phyloP scores from a whole-genome alignment of 2,888 invertebrate genomes.

The Nymphalis urticae region DNA sequence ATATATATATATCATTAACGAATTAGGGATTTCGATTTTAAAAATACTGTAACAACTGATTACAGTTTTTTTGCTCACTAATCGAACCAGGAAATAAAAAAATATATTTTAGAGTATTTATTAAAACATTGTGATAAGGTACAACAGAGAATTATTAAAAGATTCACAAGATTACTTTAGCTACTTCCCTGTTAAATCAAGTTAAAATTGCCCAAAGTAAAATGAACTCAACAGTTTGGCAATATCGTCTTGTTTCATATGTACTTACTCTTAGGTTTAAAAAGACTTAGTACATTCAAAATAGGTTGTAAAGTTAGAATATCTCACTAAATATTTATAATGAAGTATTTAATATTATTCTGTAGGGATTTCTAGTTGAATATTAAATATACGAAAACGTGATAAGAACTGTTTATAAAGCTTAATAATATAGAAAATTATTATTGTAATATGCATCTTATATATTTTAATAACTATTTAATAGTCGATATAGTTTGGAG shows the following conservation, averaged over 20 bases:
- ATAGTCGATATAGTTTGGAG: too few relatives aligned
- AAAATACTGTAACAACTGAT: too few relatives aligned
- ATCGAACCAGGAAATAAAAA: background rate
- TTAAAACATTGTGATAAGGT: background rate
- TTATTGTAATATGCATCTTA: background rate
- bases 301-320: conserved; percentile 23
- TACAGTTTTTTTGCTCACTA: too few relatives aligned
- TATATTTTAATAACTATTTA: too few relatives aligned
- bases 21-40: too few relatives aligned
- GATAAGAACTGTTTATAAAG: background rate
- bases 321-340: conserved; percentile 21
- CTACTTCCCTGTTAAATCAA: background rate
- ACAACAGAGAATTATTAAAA: conserved; percentile 5
- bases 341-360: conserved; percentile 16
- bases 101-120: background rate
- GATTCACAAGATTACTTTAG: conserved; percentile 5
- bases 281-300: conserved; percentile 11
- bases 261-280: background rate
- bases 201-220: background rate
- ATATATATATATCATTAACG: too few relatives aligned
- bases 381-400: conserved; percentile 1
- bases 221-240: background rate
- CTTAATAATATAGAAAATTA: background rate
- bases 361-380: background rate
- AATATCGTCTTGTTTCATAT: background rate